phyloP scores from a whole-genome alignment of 2,797 vertebrate species.

The Pseudochirops corinnae region DNA sequence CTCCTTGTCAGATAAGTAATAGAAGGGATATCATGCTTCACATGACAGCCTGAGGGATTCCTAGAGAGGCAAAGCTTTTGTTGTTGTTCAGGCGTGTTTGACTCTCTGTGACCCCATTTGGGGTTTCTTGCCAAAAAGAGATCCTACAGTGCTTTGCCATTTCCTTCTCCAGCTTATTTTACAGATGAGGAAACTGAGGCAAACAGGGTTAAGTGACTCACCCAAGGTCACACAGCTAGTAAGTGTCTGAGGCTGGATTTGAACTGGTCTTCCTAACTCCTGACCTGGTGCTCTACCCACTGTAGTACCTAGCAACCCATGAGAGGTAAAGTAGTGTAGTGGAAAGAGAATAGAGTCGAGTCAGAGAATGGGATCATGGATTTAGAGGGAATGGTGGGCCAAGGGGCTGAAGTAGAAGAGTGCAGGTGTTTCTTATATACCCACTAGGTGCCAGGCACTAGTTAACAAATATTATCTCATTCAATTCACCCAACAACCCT shows the following conservation, averaged over 20 bases:
- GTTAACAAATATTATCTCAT: background rate
- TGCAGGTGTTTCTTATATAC: background rate
- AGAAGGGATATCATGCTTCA: background rate
- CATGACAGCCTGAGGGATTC: background rate
- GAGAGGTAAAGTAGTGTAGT: background rate
- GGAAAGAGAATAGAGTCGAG: background rate
- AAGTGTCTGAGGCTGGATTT: background rate
- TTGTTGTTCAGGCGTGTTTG: background rate
- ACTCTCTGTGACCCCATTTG: background rate
- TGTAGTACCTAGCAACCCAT: background rate
- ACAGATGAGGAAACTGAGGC: background rate
- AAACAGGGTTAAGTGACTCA: constrained; percentile 75
- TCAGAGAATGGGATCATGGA: background rate
- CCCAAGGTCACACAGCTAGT: constrained; percentile 27
- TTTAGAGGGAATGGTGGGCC: background rate
- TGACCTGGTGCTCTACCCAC: fast-evolving
- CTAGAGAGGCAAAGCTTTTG: background rate
- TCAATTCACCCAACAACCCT: background rate
- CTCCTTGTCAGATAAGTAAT: background rate
- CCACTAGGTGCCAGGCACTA: background rate
- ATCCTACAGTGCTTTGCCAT: background rate
- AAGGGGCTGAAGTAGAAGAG: background rate
- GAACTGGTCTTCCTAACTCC: background rate
- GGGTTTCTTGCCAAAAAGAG: background rate
- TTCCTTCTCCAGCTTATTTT: background rate